Evolutionary conservation across 2,113 vertebrate species (phyloP).

Genomic region (Poeciliopsis retropinna): DNA sequence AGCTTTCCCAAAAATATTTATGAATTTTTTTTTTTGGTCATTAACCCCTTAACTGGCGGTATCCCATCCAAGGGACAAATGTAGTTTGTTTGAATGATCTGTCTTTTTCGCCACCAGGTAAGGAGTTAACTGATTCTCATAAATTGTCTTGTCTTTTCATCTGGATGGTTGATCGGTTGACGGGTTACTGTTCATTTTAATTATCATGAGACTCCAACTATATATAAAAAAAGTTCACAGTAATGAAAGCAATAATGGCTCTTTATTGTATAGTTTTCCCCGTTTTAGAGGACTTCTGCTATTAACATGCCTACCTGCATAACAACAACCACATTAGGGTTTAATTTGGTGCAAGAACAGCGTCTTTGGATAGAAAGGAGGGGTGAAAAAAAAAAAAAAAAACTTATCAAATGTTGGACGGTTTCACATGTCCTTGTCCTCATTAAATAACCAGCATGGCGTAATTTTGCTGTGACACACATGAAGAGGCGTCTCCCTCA

Average conservation of each 20-base stretch:
- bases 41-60: too few relatives aligned
- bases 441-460: constrained; percentile 33
- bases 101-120: too few relatives aligned
- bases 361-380: background rate
- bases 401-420: constrained; percentile 1
- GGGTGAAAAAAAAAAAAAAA: background rate
- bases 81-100: too few relatives aligned
- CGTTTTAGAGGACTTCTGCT: background rate
- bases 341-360: background rate
- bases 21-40: background rate
- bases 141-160: background rate
- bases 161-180: background rate
- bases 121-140: too few relatives aligned
- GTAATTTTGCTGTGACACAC: constrained; percentile 40
- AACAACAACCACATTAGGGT: too few relatives aligned
- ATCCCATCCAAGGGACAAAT: too few relatives aligned
- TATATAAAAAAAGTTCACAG: background rate
- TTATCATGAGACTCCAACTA: background rate
- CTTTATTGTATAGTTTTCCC: background rate
- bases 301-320: background rate
- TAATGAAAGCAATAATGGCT: background rate
- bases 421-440: constrained; percentile 24
- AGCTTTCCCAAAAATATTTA: too few relatives aligned
- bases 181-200: background rate
- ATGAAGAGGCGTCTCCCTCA: constrained; percentile 32